Conservation (phyloP, 2,888 invertebrate genomes). For the Cosmia trapezina region DNA sequence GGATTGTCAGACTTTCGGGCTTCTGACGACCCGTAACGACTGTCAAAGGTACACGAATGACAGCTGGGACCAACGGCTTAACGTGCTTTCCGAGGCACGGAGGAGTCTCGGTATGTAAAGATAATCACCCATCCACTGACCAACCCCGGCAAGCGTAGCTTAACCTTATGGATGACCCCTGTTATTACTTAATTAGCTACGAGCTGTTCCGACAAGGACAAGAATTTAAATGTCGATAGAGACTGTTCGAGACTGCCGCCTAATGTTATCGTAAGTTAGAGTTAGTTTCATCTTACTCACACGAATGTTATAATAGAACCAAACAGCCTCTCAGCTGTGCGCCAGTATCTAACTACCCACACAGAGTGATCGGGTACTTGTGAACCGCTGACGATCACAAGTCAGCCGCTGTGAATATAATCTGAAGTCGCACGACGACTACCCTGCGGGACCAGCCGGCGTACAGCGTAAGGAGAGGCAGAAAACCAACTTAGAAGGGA, state of each 20-base stretch:
- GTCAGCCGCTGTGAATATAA: conserved; percentile 58
- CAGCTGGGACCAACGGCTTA: no score
- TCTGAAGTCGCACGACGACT: conserved; percentile 47
- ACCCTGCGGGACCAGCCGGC: conserved; percentile 34
- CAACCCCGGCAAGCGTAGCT: no score
- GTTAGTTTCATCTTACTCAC: background rate
- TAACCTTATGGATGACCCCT: no score
- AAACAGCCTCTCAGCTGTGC: conserved; percentile 2
- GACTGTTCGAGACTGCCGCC: background rate
- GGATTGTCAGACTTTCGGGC: no score
- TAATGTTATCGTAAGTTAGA: background rate
- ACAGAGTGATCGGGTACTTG: conserved; percentile 14
- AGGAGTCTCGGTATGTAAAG: no score
- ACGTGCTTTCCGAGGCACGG: no score
- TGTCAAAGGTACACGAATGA: no score
- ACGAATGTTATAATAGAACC: conserved; percentile 21
- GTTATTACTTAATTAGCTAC: no score
- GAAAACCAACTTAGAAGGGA: conserved; percentile 16
- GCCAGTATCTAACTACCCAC: background rate
- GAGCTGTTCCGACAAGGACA: no score
- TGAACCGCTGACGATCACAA: conserved; percentile 45
- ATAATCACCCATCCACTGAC: no score
- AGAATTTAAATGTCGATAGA: background rate
- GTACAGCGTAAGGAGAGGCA: background rate
- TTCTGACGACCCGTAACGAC: no score